Evolutionary conservation across 2,888 invertebrate genomes (phyloP).

Genomic region (Drosophila meridiana): DNA sequence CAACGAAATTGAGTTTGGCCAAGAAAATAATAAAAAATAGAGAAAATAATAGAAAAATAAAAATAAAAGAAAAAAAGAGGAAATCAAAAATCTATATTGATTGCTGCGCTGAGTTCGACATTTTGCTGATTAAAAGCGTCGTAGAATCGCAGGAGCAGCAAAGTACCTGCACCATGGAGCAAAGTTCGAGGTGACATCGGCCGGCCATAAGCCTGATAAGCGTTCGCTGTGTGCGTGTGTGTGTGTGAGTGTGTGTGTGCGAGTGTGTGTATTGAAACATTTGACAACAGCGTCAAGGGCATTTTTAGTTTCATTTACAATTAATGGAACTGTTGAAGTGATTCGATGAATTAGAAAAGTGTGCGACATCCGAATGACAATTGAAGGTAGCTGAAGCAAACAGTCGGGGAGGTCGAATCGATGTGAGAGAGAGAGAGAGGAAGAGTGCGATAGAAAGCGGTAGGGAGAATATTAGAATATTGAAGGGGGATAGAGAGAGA

Average conservation of each 20-base stretch:
- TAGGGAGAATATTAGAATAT: not conserved
- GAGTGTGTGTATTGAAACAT: slow-evolving; percentile 35
- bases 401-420: not conserved
- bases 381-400: slow-evolving; percentile 35
- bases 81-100: slow-evolving; percentile 26
- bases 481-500: not conserved
- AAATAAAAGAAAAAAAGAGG: not conserved
- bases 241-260: not conserved
- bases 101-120: slow-evolving; percentile 19
- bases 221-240: slow-evolving; percentile 21
- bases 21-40: not conserved
- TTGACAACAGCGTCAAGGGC: slow-evolving; percentile 45
- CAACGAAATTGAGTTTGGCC: slow-evolving; percentile 22
- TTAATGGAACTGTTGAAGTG: slow-evolving; percentile 9
- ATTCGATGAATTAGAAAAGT: slow-evolving; percentile 2
- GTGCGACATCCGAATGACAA: slow-evolving; percentile 36
- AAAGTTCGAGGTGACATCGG: slow-evolving; percentile 49
- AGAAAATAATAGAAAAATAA: not conserved
- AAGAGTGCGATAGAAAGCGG: not conserved
- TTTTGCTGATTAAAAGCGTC: slow-evolving; percentile 31
- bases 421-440: not conserved
- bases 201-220: slow-evolving; percentile 58
- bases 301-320: slow-evolving; percentile 44
- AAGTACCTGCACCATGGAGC: slow-evolving; percentile 33
- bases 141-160: not conserved